Conservation (phyloP, 2,888 invertebrate genomes). For the Drosophila prolongata region DNA sequence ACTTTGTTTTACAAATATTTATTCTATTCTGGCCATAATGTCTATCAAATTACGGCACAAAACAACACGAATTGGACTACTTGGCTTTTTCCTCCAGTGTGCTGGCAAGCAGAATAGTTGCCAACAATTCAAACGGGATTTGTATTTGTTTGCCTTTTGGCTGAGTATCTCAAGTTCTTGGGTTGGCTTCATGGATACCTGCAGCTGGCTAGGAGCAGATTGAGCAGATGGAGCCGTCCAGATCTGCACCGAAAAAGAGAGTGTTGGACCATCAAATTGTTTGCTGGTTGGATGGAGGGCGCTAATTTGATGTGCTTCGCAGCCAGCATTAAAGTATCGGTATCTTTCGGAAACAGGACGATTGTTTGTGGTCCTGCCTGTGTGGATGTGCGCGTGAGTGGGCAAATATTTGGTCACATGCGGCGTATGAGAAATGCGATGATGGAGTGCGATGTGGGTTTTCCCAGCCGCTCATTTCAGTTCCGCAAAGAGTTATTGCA, state of each 20-base stretch:
- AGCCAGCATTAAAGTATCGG: conserved; percentile 26
- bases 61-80: too few species aligned
- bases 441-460: conserved; percentile 24
- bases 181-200: conserved; percentile 1
- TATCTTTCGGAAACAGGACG: conserved; percentile 27
- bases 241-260: not conserved
- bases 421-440: conserved; percentile 65
- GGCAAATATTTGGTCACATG: conserved; percentile 65
- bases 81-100: not conserved
- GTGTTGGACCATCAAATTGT: conserved; percentile 47
- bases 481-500: conserved; percentile 36
- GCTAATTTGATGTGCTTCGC: conserved; percentile 42
- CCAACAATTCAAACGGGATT: conserved; percentile 69
- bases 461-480: not conserved
- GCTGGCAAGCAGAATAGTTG: conserved; percentile 42
- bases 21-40: not conserved
- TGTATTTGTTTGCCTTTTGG: conserved; percentile 77
- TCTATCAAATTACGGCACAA: too few species aligned
- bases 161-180: conserved; percentile 52
- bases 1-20: too few species aligned
- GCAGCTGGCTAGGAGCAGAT: conserved; percentile 2
- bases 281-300: conserved; percentile 19
- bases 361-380: conserved; percentile 14
- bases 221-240: conserved; percentile 2
- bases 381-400: conserved; percentile 23